Evolutionary conservation across 2,888 invertebrate species (phyloP), one percentile per base, ranked within the genome.

Genomic region (Drosophila trichaetosa): DNA sequence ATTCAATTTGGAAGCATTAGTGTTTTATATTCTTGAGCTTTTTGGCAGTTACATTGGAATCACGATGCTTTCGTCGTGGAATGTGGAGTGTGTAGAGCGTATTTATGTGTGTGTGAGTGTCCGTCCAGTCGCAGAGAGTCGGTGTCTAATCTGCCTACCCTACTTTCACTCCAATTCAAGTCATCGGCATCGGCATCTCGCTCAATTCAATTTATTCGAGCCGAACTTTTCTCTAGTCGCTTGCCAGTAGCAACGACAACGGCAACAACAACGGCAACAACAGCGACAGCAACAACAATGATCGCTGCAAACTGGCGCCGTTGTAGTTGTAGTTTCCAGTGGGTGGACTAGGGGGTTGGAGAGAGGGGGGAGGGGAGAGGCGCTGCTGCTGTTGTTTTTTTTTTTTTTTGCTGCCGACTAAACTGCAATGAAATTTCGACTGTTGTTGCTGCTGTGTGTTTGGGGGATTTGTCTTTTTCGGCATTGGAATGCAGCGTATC

Each of bases 131-230:
- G 73, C 40, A 49, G 51, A 69, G 65, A 67, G 71, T 74, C 70
- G 61, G 65, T 42, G 79, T 89, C 91, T 91, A 91, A 91, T 91
- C 91, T 91, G 90, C 91, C 88, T 91, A 91, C 88, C 91, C 91
- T 91, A 91, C 92, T 91, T 91, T 91, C 91, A 91, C 91, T 91
- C 88, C 92, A 91, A 85, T 83, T 90, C 79, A 85, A 87, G 87
- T 80, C 89, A 80, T 75, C 66, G 73, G 69, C 73, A 60, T 63
- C 82, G 73, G 78, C 86, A 90, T 90, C 89, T 83, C 75, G 80
- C 78, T 85, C 86, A 75, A 90, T 89, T 87, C 87, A 89, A 89
- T 87, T 87, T 89, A 87, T 90, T 82, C 79, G 90, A 89, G 66
- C 75, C 73, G 59, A 87, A 70, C 85, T 81, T 69, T 79, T 79